A percentile compares a stretch with the other conserved stretches of the same genome.
Conservation (phyloP, 1,140 invertebrate genomes). For the Hyles vespertilio region DNA sequence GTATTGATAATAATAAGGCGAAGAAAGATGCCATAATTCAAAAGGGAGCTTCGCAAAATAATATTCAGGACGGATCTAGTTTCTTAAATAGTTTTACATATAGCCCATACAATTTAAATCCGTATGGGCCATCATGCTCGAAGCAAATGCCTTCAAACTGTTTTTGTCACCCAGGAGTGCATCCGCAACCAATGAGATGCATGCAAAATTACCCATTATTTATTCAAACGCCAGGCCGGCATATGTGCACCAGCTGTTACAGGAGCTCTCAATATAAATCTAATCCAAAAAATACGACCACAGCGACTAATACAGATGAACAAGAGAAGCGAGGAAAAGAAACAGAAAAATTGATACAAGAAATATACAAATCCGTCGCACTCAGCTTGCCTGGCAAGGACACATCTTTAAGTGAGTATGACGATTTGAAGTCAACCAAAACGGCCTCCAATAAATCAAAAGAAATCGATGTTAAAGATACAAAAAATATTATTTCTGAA, state of each 20-base stretch:
- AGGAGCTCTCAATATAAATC: slow-evolving; percentile 22
- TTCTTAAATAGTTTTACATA: slow-evolving; percentile 48
- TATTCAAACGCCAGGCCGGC: slow-evolving; percentile 36
- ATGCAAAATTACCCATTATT: slow-evolving; percentile 48
- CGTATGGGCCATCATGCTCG: slow-evolving; percentile 36
- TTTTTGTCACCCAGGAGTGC: slow-evolving; percentile 27
- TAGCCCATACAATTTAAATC: slow-evolving; percentile 40
- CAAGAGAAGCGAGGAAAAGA: slow-evolving; percentile 32
- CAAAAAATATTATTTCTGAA: slow-evolving; percentile 12
- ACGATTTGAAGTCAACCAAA: slow-evolving; percentile 24
- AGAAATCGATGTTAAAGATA: slow-evolving; percentile 11
- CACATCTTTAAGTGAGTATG: slow-evolving; percentile 37
- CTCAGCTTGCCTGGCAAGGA: slow-evolving; percentile 41
- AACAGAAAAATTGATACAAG: slow-evolving; percentile 60
- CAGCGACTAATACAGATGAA: slow-evolving; percentile 39
- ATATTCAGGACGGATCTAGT: slow-evolving; percentile 33
- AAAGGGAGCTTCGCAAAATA: slow-evolving; percentile 44
- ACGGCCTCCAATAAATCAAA: slow-evolving; percentile 12
- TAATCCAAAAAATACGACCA: slow-evolving; percentile 24
- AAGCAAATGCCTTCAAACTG: slow-evolving; percentile 26
- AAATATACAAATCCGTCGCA: slow-evolving; percentile 63
- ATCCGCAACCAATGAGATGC: slow-evolving; percentile 30
- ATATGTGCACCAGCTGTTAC: slow-evolving; percentile 32
- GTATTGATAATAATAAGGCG: slow-evolving; percentile 15
- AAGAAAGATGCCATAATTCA: slow-evolving; percentile 56